Evolutionary conservation across 2,113 vertebrate species (phyloP).

Genomic region (Dipodomys spectabilis): DNA sequence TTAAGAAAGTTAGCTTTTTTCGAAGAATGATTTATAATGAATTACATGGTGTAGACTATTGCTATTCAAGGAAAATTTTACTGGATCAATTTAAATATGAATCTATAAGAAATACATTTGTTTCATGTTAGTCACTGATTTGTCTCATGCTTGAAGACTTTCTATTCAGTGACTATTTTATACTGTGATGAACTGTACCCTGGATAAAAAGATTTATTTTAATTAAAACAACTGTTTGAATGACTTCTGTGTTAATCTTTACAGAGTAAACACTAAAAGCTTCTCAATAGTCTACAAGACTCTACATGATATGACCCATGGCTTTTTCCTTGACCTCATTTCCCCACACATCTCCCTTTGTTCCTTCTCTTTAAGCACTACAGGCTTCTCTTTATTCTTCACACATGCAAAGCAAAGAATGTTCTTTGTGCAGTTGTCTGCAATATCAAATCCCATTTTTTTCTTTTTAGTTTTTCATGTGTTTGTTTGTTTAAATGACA

Average conservation of each 20-base stretch:
- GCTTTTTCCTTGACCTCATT: background rate
- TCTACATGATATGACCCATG: background rate
- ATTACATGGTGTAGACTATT: constrained; percentile 61
- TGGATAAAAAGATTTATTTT: constrained; percentile 83
- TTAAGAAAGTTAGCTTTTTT: constrained; percentile 77
- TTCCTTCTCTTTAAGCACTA: background rate
- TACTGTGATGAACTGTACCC: constrained; percentile 80
- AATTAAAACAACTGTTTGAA: constrained; percentile 85
- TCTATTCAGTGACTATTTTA: constrained; percentile 76
- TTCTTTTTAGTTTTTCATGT: background rate
- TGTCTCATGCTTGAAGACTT: constrained; percentile 72
- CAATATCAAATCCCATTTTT: background rate
- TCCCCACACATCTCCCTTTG: background rate
- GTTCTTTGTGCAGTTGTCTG: background rate
- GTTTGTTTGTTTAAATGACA: background rate
- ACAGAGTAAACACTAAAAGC: constrained; percentile 48
- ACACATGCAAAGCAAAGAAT: constrained; percentile 15
- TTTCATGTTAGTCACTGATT: constrained; percentile 50
- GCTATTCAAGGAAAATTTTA: constrained; percentile 70
- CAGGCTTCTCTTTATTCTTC: background rate
- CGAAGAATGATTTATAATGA: constrained; percentile 68
- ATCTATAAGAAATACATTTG: constrained; percentile 69
- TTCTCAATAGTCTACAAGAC: constrained; percentile 39
- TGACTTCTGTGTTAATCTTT: constrained; percentile 81
- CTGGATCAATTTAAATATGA: constrained; percentile 72